Conservation (phyloP, 2,797 vertebrate species). For the Notamacropus eugenii region DNA sequence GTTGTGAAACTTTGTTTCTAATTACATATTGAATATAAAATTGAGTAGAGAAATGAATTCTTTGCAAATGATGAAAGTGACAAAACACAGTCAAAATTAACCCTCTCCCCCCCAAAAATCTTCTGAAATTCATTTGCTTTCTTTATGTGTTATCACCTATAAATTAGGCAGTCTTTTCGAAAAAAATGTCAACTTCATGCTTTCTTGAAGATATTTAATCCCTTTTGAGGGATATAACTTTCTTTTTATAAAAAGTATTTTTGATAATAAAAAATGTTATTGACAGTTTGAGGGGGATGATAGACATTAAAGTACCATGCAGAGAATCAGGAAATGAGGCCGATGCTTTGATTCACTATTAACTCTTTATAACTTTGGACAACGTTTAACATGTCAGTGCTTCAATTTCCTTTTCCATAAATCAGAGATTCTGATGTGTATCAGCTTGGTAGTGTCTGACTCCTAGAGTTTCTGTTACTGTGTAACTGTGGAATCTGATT, state of each 20-base stretch:
- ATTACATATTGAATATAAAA: background rate
- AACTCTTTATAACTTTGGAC: slow-evolving; percentile 53
- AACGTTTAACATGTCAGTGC: slow-evolving; percentile 33
- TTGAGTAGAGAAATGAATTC: background rate
- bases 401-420: slow-evolving; percentile 40
- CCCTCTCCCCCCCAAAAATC: background rate
- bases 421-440: slow-evolving; percentile 3
- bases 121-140: slow-evolving; percentile 38
- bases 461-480: background rate
- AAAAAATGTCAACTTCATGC: slow-evolving; percentile 44
- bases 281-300: slow-evolving; percentile 49
- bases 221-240: slow-evolving; percentile 16
- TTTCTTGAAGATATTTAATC: slow-evolving; percentile 56
- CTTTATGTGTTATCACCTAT: slow-evolving; percentile 42
- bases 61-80: background rate
- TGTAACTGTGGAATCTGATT: slow-evolving; percentile 2
- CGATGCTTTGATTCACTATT: slow-evolving; percentile 46
- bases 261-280: slow-evolving; percentile 54
- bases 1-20: background rate
- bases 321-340: slow-evolving; percentile 44
- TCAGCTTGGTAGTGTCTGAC: slow-evolving; percentile 20
- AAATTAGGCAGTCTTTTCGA: slow-evolving; percentile 51
- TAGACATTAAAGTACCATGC: slow-evolving; percentile 22
- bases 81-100: background rate
- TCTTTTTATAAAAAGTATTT: slow-evolving; percentile 41